A percentile compares a stretch with the other conserved stretches of the same genome.
Evolutionary conservation across 2,797 vertebrate species (phyloP).

Genomic region (Falco concolor): DNA sequence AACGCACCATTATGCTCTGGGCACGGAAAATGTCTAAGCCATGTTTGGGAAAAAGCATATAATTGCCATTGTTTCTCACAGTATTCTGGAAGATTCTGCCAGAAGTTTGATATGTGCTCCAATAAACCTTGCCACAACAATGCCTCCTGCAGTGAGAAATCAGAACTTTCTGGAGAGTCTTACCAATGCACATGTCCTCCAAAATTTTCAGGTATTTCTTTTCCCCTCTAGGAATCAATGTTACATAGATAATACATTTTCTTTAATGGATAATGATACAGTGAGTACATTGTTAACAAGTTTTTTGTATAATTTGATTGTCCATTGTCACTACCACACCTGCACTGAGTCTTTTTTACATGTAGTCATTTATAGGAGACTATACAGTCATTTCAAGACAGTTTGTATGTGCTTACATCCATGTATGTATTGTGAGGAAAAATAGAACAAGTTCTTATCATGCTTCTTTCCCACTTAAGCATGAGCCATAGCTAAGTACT

Average conservation of each 20-base stretch:
- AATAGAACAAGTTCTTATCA: neutral
- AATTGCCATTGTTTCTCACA: slow-evolving; percentile 76
- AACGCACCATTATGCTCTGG: slow-evolving; percentile 79
- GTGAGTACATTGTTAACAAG: neutral
- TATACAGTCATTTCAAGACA: neutral
- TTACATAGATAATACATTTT: neutral
- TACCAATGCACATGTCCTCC: slow-evolving; percentile 78
- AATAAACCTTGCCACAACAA: slow-evolving; percentile 79
- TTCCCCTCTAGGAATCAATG: neutral
- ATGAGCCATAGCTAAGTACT: neutral
- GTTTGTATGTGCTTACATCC: neutral
- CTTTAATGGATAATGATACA: neutral
- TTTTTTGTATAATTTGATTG: neutral
- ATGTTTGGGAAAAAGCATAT: slow-evolving; percentile 73
- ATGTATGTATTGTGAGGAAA: neutral
- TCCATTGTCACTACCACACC: neutral
- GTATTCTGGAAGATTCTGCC: slow-evolving; percentile 82
- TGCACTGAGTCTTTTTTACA: neutral
- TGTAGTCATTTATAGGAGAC: neutral
- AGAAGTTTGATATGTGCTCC: slow-evolving; percentile 77
- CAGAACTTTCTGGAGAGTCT: slow-evolving; percentile 55
- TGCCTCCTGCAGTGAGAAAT: slow-evolving; percentile 69
- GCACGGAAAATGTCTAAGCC: slow-evolving; percentile 78
- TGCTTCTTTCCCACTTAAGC: neutral
- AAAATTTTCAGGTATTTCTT: slow-evolving; percentile 78